Base-by-base conservation (phyloP, 2,113 vertebrate species). In the Paraplagusia blochii region DNA sequence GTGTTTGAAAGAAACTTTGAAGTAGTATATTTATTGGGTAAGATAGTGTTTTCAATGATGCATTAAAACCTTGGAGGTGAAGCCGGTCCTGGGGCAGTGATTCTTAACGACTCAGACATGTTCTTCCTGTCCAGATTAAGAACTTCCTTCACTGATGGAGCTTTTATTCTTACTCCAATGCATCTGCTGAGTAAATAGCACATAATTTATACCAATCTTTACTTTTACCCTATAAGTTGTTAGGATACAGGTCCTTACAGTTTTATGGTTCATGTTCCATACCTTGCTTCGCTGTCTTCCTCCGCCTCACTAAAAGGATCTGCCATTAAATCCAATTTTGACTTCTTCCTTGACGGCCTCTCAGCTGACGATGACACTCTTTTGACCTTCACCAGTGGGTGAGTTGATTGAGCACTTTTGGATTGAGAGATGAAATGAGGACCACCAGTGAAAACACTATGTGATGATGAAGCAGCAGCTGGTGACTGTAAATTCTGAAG, bases 141-240 rank as follows among this genome's bases (percentile, higher is more conserved):
- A 49, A 91, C 48, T 0, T 91, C 89, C 39, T 80, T 92, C 43
- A 88, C 54, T 0, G 90, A 84, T 2, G 92, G 93, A 0, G 91
- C 89, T 77, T 94, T 94, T 57, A 94, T 92, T 50, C 92, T 88
- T 2, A 92, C 90, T 7, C 88, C 82, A 14, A 85, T 85, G 1
- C 59, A 44, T 65, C 91, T 94, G 69, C 12, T 57, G 14, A 15
- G 44, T 14, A 11, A 72, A 72, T 12, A 13, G 38, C 38, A 40
- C 12, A 11, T 5, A 1, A 40, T 40, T 40, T 40, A 12, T 11
- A 40, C 13, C 38, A 40, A 12, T 29, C 22, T 29, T 29, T 6
- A 29, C 22, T 29, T 29, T 29, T 29, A 29, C 3, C 22, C 22
- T 29, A 6, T 2, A 29, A 29, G 22, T 6, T 29, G 6, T 6